A percentile compares a stretch with the other conserved stretches of the same genome.
Conservation (phyloP, 2,113 vertebrate genomes). For the Falco punctatus region DNA sequence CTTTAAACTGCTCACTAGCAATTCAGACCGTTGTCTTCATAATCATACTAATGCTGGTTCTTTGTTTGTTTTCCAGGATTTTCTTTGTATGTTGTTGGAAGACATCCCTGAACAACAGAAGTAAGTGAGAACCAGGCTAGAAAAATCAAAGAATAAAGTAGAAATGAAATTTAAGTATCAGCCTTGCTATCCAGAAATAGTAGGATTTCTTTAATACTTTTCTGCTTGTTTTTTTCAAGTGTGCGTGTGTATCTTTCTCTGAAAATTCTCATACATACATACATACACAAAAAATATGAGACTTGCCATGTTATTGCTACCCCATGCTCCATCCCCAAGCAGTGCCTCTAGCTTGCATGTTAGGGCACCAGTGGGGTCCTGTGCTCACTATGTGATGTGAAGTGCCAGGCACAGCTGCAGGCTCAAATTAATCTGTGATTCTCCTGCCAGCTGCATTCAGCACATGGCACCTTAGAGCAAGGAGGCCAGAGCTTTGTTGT, state of each 20-base stretch:
- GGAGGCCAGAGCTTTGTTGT: background rate
- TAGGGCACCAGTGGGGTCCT: background rate
- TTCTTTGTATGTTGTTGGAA: constrained; percentile 89
- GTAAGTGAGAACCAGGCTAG: constrained; percentile 74
- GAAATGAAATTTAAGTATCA: background rate
- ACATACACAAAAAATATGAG: background rate
- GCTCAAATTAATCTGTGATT: background rate
- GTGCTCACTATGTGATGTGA: background rate
- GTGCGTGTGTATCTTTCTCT: background rate
- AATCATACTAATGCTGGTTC: constrained; percentile 7
- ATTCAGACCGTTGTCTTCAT: background rate
- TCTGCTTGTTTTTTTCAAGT: background rate
- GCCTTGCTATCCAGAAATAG: background rate
- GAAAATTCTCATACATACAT: background rate
- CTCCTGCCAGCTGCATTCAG: background rate
- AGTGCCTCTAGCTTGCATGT: background rate
- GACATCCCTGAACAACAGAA: constrained; percentile 82
- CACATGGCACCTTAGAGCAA: background rate
- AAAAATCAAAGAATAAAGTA: background rate
- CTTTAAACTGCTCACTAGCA: background rate
- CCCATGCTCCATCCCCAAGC: background rate
- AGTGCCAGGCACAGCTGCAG: background rate
- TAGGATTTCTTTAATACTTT: background rate
- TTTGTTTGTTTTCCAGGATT: constrained; percentile 85
- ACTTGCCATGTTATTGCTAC: background rate